Evolutionary conservation across 2,113 vertebrate genomes (phyloP).

Genomic region (Phocoena sinus): DNA sequence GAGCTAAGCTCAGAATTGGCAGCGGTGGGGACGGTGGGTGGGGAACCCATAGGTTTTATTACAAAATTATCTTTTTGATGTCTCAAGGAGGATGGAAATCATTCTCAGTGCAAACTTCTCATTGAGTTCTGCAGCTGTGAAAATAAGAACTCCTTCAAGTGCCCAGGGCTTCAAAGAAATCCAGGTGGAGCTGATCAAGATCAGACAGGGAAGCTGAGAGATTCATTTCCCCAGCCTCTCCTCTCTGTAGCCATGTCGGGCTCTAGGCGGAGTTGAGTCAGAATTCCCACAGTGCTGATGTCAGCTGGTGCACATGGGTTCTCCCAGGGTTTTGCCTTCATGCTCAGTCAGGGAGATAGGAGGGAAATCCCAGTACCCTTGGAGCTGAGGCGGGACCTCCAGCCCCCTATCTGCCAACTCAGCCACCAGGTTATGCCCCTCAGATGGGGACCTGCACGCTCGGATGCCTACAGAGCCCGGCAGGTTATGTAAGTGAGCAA

Average conservation of each 20-base stretch:
- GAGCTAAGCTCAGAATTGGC: constrained; percentile 48
- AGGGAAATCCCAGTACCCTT: not conserved
- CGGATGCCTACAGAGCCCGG: fast-evolving
- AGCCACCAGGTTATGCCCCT: not conserved
- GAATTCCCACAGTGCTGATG: not conserved
- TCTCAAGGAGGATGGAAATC: constrained; percentile 61
- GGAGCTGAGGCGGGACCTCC: not conserved
- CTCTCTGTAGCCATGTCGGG: not conserved
- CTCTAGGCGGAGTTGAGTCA: constrained; percentile 27
- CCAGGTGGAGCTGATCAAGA: constrained; percentile 67
- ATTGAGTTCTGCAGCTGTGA: constrained; percentile 64
- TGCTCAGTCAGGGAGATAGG: not conserved
- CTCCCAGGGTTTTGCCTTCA: not conserved
- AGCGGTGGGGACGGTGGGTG: not conserved
- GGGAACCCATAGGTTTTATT: constrained; percentile 53
- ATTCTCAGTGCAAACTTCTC: constrained; percentile 42
- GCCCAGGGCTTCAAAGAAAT: constrained; percentile 56
- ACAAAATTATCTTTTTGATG: constrained; percentile 59
- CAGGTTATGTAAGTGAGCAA: not conserved
- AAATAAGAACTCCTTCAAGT: constrained; percentile 63
- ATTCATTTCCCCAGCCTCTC: constrained; percentile 26
- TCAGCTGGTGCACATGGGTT: not conserved
- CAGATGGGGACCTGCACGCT: not conserved
- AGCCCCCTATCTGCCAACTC: not conserved
- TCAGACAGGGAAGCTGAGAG: constrained; percentile 61